Conservation (phyloP, 2,888 invertebrate species). For the Calameuta filiformis region DNA sequence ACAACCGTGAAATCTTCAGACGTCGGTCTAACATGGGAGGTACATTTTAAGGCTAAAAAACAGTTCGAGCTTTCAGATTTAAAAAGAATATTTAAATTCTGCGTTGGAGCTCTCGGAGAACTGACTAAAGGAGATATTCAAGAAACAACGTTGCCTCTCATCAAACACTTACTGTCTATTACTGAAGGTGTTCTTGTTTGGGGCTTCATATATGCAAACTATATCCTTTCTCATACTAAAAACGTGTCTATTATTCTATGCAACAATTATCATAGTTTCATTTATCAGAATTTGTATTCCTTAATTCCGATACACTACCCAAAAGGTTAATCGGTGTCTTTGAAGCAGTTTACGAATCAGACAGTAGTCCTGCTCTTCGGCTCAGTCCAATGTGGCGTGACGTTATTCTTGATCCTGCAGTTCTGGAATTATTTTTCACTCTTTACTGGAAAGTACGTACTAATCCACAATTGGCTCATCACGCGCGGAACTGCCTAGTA, state of each 20-base stretch:
- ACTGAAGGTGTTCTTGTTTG: conserved; percentile 84
- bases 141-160: conserved; percentile 71
- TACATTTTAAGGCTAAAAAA: conserved; percentile 85
- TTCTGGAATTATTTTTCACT: conserved; percentile 84
- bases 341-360: conserved; percentile 76
- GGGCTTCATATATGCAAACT: conserved; percentile 78
- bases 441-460: conserved; percentile 85
- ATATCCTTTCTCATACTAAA: conserved; percentile 66
- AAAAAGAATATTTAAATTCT: conserved; percentile 82
- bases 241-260: not conserved
- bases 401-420: conserved; percentile 78
- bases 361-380: conserved; percentile 71
- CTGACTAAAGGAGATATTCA: conserved; percentile 69
- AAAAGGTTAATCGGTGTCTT: conserved; percentile 79
- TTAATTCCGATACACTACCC: conserved; percentile 68
- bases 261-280: not conserved
- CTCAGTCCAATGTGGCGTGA: conserved; percentile 79
- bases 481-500: conserved; percentile 83
- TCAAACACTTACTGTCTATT: conserved; percentile 79
- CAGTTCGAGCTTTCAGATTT: conserved; percentile 86
- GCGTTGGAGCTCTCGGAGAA: conserved; percentile 73
- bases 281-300: conserved; percentile 28
- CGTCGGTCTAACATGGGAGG: conserved; percentile 89
- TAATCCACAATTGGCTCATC: conserved; percentile 79
- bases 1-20: conserved; percentile 87